Evolutionary conservation across 2,888 invertebrate species (phyloP).

Genomic region (Orchestes rusci): DNA sequence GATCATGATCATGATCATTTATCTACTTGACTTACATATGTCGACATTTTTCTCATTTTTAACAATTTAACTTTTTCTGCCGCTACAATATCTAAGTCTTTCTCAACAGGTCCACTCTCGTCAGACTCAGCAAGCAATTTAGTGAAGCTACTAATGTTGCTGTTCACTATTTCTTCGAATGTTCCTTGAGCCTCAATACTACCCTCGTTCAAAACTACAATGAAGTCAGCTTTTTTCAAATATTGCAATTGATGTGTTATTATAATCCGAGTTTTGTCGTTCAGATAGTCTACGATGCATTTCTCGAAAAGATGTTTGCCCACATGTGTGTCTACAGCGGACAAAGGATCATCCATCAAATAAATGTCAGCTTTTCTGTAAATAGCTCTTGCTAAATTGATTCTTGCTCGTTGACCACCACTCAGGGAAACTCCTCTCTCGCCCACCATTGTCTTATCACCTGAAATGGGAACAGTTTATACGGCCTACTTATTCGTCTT

Average conservation of each 20-base stretch:
- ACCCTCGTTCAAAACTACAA: slow-evolving; percentile 48
- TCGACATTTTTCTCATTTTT: slow-evolving; percentile 12
- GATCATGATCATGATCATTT: not conserved
- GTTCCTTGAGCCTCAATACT: slow-evolving; percentile 29
- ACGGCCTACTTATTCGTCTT: no score
- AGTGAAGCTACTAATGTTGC: slow-evolving; percentile 27
- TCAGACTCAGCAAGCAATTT: slow-evolving; percentile 27
- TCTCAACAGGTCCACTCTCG: slow-evolving; percentile 10
- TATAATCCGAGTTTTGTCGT: slow-evolving; percentile 54
- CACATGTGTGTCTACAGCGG: slow-evolving; percentile 75
- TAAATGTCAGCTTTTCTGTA: slow-evolving; percentile 72
- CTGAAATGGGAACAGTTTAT: no score
- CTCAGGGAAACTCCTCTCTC: slow-evolving; percentile 71
- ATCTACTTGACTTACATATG: slow-evolving; percentile 8
- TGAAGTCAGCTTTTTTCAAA: slow-evolving; percentile 48
- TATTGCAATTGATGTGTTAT: slow-evolving; percentile 69
- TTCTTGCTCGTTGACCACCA: slow-evolving; percentile 75
- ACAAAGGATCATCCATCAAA: slow-evolving; percentile 71
- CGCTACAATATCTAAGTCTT: no score
- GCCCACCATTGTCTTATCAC: slow-evolving; percentile 51
- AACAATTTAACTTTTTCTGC: no score
- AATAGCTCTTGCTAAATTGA: slow-evolving; percentile 69
- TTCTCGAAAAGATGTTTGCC: slow-evolving; percentile 68
- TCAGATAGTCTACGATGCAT: slow-evolving; percentile 55
- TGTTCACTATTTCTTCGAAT: slow-evolving; percentile 26